These are phyloP conservation scores for Netelia virgata DNA, from an alignment of 2,888 invertebrate genomes.

Conservation along the genomic window DNA sequence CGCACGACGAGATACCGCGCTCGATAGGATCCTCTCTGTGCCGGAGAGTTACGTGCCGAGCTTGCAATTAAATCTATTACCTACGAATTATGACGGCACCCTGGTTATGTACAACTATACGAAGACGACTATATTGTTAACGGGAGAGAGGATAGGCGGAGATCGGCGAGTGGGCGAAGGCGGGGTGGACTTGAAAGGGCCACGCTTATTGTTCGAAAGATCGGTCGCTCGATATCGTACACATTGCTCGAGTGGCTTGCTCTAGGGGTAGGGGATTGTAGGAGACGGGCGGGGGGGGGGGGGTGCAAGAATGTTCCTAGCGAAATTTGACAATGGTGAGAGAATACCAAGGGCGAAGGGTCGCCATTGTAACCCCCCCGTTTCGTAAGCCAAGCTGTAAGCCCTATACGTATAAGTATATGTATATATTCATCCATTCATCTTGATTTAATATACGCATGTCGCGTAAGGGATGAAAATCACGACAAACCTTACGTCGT, in stretches of 20 bases:
- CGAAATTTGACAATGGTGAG: constrained; percentile 54
- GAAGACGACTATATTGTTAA: constrained; percentile 16
- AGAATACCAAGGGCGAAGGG: constrained; percentile 36
- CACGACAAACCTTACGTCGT: constrained; percentile 24
- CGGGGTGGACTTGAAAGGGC: constrained; percentile 8
- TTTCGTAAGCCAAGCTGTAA: constrained; percentile 36
- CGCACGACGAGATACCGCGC: constrained; percentile 34
- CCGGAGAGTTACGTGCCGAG: constrained; percentile 64
- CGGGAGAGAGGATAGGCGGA: neutral
- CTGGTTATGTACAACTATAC: constrained; percentile 14
- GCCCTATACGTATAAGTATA: neutral
- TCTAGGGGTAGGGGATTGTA: neutral
- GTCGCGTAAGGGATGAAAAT: neutral
- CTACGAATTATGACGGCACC: constrained; percentile 72
- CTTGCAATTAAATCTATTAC: constrained; percentile 76
- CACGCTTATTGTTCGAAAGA: constrained; percentile 49
- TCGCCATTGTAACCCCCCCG: constrained; percentile 41
- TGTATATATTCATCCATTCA: neutral
- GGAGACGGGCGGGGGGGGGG: neutral
- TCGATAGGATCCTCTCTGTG: constrained; percentile 42
- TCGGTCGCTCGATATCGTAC: constrained; percentile 44
- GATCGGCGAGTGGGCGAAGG: too few relatives aligned
- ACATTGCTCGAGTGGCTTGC: neutral
- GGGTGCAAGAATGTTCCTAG: constrained; percentile 10
- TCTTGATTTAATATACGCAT: constrained; percentile 21